Base-by-base conservation (phyloP, 2,797 vertebrate genomes). In the Cryptoblepharus egeriae region DNA sequence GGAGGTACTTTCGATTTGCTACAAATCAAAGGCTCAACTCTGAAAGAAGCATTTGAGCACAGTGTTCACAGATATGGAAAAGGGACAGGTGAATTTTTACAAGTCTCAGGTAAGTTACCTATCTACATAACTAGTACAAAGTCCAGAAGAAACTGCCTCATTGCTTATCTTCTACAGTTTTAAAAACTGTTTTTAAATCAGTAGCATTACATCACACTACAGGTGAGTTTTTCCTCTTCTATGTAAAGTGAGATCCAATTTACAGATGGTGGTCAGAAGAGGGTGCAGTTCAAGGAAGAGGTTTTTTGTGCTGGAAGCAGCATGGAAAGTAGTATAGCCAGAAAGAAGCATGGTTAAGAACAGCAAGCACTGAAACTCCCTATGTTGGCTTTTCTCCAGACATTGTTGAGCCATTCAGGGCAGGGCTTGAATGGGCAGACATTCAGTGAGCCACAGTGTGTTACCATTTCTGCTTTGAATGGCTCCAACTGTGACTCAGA, bases 1-100 rank as follows among this genome's bases (percentile, higher is more conserved):
- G 98, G 97, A 83, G 96, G 96, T 68, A 98, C 98, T 30, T 97
- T 95, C 57, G 98, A 99, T 94, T 85, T 97, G 90, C 95, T 98
- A 26, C 91, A 94, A 39, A 64, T 99, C 58, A 97, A 94, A 24
- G 98, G 98, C 35, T 97, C 97, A 69, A 97, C 97, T 0, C 91
- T 99, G 87, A 96, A 92, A 86, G 94, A 95, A 75, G 96, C 93
- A 30, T 98, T 99, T 57, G 98, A 99, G 83, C 97, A 98, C 91
- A 96, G 97, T 0, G 97, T 99, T 72, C 85, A 1, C 49, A 94
- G 97, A 57, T 92, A 99, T 0, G 98, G 98, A n/a, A 55, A 22
- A 24, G 93, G 88, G 90, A 95, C 90, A 0, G 98, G 98, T 6
- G 98, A 99, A 86, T 97, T 99, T 93, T 96, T 99, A 3, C 98